Percentiles rank a stretch among this genome's conserved stretches.
Conservation (phyloP, 2,888 invertebrate species). For the Hybos culiciformis region DNA sequence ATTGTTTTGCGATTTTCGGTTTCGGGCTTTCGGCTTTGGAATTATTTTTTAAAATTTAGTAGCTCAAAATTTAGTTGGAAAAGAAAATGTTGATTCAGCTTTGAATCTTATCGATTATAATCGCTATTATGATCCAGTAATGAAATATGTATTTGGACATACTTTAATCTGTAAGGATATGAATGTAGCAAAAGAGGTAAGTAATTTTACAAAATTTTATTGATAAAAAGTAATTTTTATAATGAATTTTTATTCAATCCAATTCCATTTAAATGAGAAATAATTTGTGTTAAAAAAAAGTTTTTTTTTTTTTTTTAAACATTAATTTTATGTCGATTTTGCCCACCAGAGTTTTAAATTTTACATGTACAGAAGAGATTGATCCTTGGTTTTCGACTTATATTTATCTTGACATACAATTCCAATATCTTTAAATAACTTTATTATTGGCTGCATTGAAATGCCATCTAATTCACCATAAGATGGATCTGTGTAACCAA, state of each 20-base stretch:
- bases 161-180: conserved; percentile 74
- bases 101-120: conserved; percentile 63
- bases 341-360: conserved; percentile 1
- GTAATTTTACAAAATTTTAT: conserved; percentile 1
- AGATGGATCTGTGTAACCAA: conserved; percentile 27
- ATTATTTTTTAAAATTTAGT: no score
- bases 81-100: conserved; percentile 69
- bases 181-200: conserved; percentile 53
- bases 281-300: background rate
- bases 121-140: conserved; percentile 50
- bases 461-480: conserved; percentile 23
- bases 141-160: conserved; percentile 79
- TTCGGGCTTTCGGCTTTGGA: no score
- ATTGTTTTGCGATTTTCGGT: no score
- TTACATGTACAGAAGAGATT: conserved; percentile 28
- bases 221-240: no score
- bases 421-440: conserved; percentile 22
- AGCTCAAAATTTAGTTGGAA: conserved; percentile 64
- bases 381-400: conserved; percentile 23
- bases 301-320: background rate
- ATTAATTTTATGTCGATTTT: background rate
- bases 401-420: conserved; percentile 23
- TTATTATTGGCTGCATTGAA: conserved; percentile 26
- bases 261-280: background rate
- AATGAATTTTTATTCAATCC: no score